Conservation (phyloP, 2,888 invertebrate genomes). For the Meghimatium bilineatum region DNA sequence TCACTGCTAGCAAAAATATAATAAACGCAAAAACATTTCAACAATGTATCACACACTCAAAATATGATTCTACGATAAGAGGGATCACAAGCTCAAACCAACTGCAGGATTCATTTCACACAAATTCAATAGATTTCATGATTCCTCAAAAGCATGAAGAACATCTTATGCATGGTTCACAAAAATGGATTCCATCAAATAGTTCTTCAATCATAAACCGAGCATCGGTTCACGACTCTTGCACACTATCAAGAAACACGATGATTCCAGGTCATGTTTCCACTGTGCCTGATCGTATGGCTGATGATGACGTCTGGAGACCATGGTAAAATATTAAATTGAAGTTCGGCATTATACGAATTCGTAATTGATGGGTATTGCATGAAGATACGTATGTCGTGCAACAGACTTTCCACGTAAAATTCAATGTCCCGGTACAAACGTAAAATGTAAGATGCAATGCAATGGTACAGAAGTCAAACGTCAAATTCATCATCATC, state of each 20-base stretch:
- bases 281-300: background rate
- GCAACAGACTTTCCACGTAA: no score
- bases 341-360: no score
- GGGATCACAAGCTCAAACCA: background rate
- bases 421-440: no score
- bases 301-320: conserved; percentile 26
- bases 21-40: background rate
- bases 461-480: no score
- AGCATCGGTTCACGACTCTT: no score
- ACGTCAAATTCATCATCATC: no score
- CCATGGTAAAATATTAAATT: conserved; percentile 9
- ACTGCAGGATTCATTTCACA: background rate
- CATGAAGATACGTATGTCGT: no score
- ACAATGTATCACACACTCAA: background rate
- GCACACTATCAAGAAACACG: no score
- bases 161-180: background rate
- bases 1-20: background rate
- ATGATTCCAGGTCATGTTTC: background rate
- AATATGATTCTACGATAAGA: background rate
- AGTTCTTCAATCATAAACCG: background rate
- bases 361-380: no score
- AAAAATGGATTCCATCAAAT: background rate
- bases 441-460: no score
- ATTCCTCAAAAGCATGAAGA: no score
- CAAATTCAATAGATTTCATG: background rate